Evolutionary conservation across 1,140 invertebrate species (phyloP), one percentile per base, ranked within the genome.

Genomic region (Aphelenchoides avenae): DNA sequence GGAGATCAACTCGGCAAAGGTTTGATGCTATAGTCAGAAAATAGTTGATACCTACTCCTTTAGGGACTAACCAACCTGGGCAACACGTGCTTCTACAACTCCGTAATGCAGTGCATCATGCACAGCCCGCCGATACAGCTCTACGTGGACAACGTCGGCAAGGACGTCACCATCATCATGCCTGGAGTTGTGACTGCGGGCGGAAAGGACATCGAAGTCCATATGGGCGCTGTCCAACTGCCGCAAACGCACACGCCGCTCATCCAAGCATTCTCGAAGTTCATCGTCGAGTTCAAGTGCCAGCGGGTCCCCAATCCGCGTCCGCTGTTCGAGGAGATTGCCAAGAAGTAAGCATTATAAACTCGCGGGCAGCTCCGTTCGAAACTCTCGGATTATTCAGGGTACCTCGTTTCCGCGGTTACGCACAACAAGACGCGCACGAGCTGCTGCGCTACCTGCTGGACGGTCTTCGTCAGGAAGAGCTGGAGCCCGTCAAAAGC

Each of bases 371-470:
- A 5, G 15, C 30, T 18, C 44, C 60, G 13, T 11, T n/a, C 18
- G 24, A 20, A 11, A 11, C 18, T 43, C 2, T 64, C 6, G 6
- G n/a, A 44, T 29, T 49, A n/a, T n/a, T 56, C 33, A 83, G 80
- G 57, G 77, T 78, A n/a, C 78, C 87, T 0, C 86, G 91, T 73
- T 96, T 94, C 77, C 85, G 86, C 53, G 89, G 89, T n/a, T 89
- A 86, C 26, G 87, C 90, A 65, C 92, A 97, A 77, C 92, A 97
- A 74, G 93, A 98, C 79, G 86, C 91, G 7, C 93, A 97, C 74
- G 93, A 98, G 78, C 78, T 96, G 44, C 80, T 98, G 6, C 70
- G 91, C 49, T 88, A 91, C 80, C 79, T 95, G 27, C 77, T 95
- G 26, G 90, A 95, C 77, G 84, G 85, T 56, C 85, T 93, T 44